Evolutionary conservation across 2,888 invertebrate species (phyloP).

Genomic region (Cephonodes hylas): DNA sequence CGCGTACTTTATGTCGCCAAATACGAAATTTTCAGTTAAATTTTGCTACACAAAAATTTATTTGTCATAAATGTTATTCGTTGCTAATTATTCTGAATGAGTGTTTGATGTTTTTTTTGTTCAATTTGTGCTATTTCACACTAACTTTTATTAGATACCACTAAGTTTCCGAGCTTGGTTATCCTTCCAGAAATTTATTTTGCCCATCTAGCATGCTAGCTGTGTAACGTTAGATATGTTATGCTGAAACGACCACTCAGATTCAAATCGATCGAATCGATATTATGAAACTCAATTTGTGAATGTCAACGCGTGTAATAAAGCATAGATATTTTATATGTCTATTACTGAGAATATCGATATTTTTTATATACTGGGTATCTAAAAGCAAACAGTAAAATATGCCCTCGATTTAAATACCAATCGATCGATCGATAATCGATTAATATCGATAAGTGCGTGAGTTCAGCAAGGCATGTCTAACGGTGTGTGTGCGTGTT

Average conservation of each 20-base stretch:
- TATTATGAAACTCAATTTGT: neutral
- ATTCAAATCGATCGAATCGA: neutral
- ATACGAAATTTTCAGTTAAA: neutral
- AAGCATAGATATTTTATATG: too few relatives aligned
- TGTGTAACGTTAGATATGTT: conserved; percentile 29
- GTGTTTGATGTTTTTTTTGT: conserved; percentile 15
- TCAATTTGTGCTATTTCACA: conserved; percentile 16
- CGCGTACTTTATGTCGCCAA: neutral
- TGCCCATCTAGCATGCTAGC: conserved; percentile 34
- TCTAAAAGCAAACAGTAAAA: too few relatives aligned
- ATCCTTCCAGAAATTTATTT: conserved; percentile 30
- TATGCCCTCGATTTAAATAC: too few relatives aligned
- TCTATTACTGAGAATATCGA: too few relatives aligned
- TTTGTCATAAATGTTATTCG: neutral
- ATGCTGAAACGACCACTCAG: conserved; percentile 27
- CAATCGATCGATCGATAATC: too few relatives aligned
- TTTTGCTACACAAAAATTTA: neutral
- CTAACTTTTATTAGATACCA: conserved; percentile 9
- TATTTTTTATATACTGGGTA: too few relatives aligned
- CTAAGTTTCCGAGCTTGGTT: conserved; percentile 21
- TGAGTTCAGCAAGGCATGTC: conserved; percentile 13
- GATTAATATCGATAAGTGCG: neutral
- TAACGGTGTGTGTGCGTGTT: conserved; percentile 26
- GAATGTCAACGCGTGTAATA: too few relatives aligned
- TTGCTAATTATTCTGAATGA: conserved; percentile 1